A percentile compares a stretch with the other conserved stretches of the same genome.
Conservation (phyloP, 2,888 invertebrate genomes). For the Lymantria dispar region DNA sequence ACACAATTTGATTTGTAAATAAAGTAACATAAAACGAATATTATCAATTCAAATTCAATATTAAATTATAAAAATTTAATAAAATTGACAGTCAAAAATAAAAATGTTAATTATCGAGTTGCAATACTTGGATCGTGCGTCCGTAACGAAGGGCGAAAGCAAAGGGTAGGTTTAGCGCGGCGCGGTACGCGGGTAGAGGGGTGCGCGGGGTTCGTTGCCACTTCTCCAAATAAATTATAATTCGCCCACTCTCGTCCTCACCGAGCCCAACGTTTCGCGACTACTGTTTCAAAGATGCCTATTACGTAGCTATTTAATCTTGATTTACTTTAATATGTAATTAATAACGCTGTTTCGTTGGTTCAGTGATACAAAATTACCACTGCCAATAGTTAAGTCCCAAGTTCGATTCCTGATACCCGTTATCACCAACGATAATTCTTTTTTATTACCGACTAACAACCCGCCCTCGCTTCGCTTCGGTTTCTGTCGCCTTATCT, state of each 20-base stretch:
- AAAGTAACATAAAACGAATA: no score
- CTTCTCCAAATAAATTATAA: constrained; percentile 84
- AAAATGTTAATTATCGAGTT: constrained; percentile 48
- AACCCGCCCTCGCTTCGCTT: no score
- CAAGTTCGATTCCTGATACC: no score
- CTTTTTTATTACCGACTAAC: no score
- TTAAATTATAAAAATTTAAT: neutral
- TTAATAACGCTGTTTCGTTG: no score
- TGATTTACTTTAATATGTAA: constrained; percentile 27
- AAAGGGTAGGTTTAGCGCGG: constrained; percentile 76
- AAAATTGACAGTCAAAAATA: neutral
- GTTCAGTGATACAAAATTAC: no score
- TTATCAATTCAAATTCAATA: neutral
- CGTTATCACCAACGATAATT: no score
- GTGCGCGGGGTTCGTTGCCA: constrained; percentile 71
- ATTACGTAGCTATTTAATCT: constrained; percentile 53
- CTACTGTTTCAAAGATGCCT: constrained; percentile 61
- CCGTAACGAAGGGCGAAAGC: constrained; percentile 82
- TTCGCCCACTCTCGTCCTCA: constrained; percentile 69
- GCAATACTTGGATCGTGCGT: constrained; percentile 55
- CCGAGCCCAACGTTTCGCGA: constrained; percentile 43
- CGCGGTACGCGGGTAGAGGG: constrained; percentile 43
- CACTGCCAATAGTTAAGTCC: no score
- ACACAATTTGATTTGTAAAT: no score
- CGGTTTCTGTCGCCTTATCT: no score